Base-by-base conservation (phyloP, 1,140 invertebrate genomes). In the Drepana arcuata region DNA sequence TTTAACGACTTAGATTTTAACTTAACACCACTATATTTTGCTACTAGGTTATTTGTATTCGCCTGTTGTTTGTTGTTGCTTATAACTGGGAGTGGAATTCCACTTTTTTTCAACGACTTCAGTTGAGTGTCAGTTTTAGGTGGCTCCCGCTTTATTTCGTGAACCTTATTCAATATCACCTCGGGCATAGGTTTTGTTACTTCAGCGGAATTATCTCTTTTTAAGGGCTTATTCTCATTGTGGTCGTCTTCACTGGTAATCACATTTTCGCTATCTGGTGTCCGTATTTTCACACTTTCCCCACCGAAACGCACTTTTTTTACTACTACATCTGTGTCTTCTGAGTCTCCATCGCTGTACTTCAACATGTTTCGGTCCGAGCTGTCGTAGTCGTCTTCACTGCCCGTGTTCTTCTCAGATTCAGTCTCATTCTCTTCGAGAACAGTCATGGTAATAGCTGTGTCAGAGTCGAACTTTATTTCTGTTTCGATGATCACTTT, bases 281-380 rank as follows among this genome's bases (percentile, higher is more conserved):
- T 94, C 31, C 92, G 84, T 56, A 94, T 85, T 80, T 94, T 93
- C 0, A 94, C 88, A 29, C 92, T 86, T 81, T 93, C 93, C 5
- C 93, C 93, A 0, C 93, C 93, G 57, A 94, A 94, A 15, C 91
- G 87, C 1, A 94, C 93, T 53, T 91, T 86, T 61, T 88, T 86
- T 6, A 85, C 79, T 0, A 85, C 83, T 12, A 85, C 64, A 51
- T 86, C 84, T 1, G 70, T 69, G 41, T 89, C 86, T 21, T 87
- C 85, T 1, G 74, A 64, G 24, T 87, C 87, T 3, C 81, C 86
- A 28, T 87, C 85, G 26, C 88, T 82, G 30, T 88, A 84, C 40
- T 84, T 86, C 9, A 88, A 57, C 44, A 88, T 74, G 21, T 83
- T 83, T 33, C 66, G 58, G 18, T 79, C 80, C 13, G 69, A 73